phyloP scores from a whole-genome alignment of 2,888 invertebrate genomes.

The Ophion slaviceki region DNA sequence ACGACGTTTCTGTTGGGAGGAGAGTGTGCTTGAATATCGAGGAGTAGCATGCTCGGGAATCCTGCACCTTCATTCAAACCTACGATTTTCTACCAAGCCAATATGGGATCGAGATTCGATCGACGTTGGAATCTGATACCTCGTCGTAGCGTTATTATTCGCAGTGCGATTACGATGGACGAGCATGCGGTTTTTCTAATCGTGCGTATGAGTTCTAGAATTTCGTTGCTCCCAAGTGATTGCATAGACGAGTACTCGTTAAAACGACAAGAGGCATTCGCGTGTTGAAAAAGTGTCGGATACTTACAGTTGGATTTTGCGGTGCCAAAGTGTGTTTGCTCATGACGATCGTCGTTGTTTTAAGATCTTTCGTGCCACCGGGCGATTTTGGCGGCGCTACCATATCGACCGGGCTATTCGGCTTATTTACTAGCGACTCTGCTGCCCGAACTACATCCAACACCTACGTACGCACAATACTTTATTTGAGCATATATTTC shows the following conservation, averaged over 20 bases:
- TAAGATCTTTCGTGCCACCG: constrained; percentile 87
- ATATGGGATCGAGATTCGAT: neutral
- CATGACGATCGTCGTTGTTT: constrained; percentile 97
- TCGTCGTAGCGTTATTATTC: neutral
- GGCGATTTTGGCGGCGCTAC: constrained; percentile 90
- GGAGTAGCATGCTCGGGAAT: constrained; percentile 38
- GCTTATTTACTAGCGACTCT: constrained; percentile 89
- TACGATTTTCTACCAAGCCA: neutral
- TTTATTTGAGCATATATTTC: constrained; percentile 49
- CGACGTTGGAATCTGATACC: neutral
- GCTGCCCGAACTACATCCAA: constrained; percentile 96
- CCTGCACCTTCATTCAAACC: neutral
- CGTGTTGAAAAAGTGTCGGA: neutral
- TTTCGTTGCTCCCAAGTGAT: constrained; percentile 9
- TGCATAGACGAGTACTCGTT: neutral
- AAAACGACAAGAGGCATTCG: neutral
- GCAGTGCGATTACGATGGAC: constrained; percentile 5
- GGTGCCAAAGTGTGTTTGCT: constrained; percentile 95
- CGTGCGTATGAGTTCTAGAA: constrained; percentile 36
- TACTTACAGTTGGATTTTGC: constrained; percentile 87
- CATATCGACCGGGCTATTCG: constrained; percentile 84
- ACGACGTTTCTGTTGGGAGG: neutral
- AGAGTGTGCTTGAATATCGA: constrained; percentile 19
- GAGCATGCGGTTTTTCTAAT: constrained; percentile 45
- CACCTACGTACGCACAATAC: constrained; percentile 85